A percentile compares a stretch with the other conserved stretches of the same genome.
Evolutionary conservation across 2,113 vertebrate genomes (phyloP).

Genomic region (Mobula hypostoma): DNA sequence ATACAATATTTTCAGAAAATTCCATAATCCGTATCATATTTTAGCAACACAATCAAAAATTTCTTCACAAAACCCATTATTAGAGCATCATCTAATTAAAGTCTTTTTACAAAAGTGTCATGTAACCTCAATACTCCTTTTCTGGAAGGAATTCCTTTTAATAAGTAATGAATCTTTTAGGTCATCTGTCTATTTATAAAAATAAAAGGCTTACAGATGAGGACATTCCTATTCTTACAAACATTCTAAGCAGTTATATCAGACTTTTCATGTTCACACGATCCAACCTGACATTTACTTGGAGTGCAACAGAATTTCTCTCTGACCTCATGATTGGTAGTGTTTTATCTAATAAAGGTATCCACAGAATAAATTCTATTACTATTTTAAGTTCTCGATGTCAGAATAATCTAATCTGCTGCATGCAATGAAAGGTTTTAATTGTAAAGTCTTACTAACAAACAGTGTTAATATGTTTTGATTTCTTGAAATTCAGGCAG

Average conservation of each 20-base stretch:
- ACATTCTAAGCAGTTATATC: neutral
- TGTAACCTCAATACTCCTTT: neutral
- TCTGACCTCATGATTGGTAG: conserved; percentile 15
- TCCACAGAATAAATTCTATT: neutral
- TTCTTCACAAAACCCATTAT: neutral
- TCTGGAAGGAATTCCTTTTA: neutral
- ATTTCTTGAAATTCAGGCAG: neutral
- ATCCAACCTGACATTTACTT: conserved; percentile 27
- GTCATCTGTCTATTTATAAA: conserved; percentile 34
- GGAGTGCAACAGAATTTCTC: neutral
- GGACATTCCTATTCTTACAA: conserved; percentile 5
- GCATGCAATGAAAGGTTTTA: neutral
- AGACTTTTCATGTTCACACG: neutral
- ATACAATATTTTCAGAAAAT: neutral
- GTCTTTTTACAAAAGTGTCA: neutral
- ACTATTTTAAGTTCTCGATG: neutral
- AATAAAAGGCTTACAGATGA: conserved; percentile 4
- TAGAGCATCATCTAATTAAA: no score
- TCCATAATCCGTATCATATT: neutral
- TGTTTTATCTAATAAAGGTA: conserved; percentile 19
- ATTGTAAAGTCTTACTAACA: neutral
- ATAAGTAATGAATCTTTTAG: neutral
- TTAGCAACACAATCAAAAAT: neutral
- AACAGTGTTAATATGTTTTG: neutral
- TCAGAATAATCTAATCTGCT: neutral